Base-by-base conservation (phyloP, 2,113 vertebrate species). In the Callipepla californica region DNA sequence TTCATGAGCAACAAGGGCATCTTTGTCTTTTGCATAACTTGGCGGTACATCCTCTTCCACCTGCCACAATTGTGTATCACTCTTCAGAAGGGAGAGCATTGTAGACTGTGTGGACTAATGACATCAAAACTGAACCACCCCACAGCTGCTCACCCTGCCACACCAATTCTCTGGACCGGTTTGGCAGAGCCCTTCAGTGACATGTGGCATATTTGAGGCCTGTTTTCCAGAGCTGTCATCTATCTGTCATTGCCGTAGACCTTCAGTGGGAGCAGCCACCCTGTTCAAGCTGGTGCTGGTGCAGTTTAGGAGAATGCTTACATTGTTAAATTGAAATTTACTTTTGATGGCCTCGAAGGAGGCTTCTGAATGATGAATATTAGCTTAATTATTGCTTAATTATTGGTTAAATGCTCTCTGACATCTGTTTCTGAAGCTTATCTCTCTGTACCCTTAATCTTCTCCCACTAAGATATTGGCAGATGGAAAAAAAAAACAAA, bases 401-500 rank as follows among this genome's bases (percentile, higher is more conserved):
- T 79, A 58, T 40, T 84, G 57, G 53, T 63, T 76, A 62, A 72
- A 47, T 26, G 26, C 59, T 69, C 68, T 51, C 8, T 9, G 45
- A 68, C 59, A 34, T 30, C 9, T 16, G 55, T 78, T 96, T 85
- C 77, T 68, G 80, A 69, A 75, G 40, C 30, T 50, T 76, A 19
- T 78, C n/a, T 90, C n/a, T 77, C 80, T 85, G 70, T 83, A 93
- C 50, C 11, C n/a, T 70, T 90, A 28, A 34, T 72, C 55, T 84
- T 82, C 45, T 77, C 15, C 50, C 36, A 70, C 17, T 36, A 78
- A 69, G 38, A 55, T 78, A 86, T 2, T 75, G 75, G 36, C 34
- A 88, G 66, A 90, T 69, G 26, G 36, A 69, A 92, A 89, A 66
- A 47, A 63, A 47, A 50, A 1, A 47, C 7, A 65, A 47, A 55